Conservation (phyloP, 2,888 invertebrate species). For the Dugesia japonica region DNA sequence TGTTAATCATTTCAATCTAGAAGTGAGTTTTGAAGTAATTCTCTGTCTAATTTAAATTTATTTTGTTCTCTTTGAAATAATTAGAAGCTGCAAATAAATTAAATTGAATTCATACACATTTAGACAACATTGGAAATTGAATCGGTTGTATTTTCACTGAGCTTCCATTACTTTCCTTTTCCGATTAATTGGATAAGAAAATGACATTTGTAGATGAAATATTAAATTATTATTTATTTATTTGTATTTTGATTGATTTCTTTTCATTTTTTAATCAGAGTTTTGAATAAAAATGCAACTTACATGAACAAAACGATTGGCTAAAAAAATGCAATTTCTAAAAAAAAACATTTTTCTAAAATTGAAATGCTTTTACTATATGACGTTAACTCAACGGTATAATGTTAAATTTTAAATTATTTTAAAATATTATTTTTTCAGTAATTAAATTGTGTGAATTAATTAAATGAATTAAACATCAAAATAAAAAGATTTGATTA, state of each 20-base stretch:
- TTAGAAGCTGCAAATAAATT: slow-evolving; percentile 12
- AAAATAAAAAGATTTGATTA: too few relatives aligned
- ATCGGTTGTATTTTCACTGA: not conserved
- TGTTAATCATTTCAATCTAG: not conserved
- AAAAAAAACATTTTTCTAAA: too few relatives aligned
- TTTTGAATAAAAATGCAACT: not conserved
- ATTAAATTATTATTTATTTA: slow-evolving; percentile 20
- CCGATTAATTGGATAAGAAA: slow-evolving; percentile 20
- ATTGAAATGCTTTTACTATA: too few relatives aligned
- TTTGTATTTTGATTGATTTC: not conserved
- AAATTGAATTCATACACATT: not conserved
- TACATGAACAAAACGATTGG: too few relatives aligned
- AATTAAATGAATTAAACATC: too few relatives aligned
- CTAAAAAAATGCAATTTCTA: too few relatives aligned
- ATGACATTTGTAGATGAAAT: slow-evolving; percentile 20
- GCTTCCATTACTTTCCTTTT: not conserved
- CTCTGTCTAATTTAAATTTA: not conserved
- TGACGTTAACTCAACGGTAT: too few relatives aligned
- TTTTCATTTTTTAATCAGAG: not conserved
- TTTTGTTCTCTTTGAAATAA: not conserved
- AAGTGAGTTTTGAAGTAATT: not conserved
- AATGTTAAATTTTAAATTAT: too few relatives aligned
- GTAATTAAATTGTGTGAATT: too few relatives aligned
- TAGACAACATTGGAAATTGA: slow-evolving; percentile 4
- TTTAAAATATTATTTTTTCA: too few relatives aligned